Conservation (phyloP, 2,797 vertebrate species). For the Momotus momota region DNA sequence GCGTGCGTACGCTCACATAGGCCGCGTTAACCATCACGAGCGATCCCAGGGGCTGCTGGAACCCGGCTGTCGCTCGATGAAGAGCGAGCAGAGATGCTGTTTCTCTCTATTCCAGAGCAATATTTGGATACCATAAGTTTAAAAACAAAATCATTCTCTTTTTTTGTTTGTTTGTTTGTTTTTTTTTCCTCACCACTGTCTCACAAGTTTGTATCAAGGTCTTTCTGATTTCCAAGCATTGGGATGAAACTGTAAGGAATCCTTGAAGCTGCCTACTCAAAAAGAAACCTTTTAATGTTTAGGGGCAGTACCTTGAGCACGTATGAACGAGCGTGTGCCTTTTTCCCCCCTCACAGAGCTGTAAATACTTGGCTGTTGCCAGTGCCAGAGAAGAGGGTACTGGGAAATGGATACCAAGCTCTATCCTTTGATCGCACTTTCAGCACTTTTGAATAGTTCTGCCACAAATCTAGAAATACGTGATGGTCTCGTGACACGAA, state of each 20-base stretch:
- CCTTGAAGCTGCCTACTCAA: not conserved
- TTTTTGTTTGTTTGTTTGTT: not conserved
- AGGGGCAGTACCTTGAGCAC: not conserved
- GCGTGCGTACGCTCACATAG: not conserved
- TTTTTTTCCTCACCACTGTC: not conserved
- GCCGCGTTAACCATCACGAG: not conserved
- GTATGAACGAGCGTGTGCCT: not conserved
- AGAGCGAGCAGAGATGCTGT: not conserved
- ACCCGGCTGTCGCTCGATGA: not conserved
- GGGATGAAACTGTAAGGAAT: not conserved
- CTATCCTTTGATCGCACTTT: constrained; percentile 37
- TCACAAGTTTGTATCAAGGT: not conserved
- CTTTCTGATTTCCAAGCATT: constrained; percentile 4
- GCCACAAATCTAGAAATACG: constrained; percentile 19
- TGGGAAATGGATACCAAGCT: constrained; percentile 13
- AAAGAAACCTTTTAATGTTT: not conserved
- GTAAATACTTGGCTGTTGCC: not conserved
- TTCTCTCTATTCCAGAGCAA: constrained; percentile 30
- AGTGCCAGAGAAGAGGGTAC: not conserved
- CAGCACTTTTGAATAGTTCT: constrained; percentile 71
- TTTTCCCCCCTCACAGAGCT: not conserved
- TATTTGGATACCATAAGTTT: not conserved
- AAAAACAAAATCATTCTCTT: not conserved
- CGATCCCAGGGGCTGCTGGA: constrained; percentile 26
- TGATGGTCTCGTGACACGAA: not conserved